phyloP scores from a whole-genome alignment of 1,140 invertebrate species.

The Neoseiulus cucumeris region DNA sequence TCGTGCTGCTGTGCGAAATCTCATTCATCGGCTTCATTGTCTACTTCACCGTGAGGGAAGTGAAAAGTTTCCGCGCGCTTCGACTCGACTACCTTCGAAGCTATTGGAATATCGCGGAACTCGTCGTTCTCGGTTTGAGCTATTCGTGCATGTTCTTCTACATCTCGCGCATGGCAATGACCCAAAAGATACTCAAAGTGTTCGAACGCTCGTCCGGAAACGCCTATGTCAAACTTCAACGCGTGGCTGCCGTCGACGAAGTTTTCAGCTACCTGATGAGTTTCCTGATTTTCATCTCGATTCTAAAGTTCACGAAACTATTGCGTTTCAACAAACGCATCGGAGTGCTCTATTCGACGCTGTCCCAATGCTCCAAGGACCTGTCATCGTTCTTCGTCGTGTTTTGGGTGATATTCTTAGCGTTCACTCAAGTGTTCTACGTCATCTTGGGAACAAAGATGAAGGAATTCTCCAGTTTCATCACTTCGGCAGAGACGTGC shows the following conservation, averaged over 20 bases:
- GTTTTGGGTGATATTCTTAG: slow-evolving; percentile 26
- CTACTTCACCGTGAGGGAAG: slow-evolving; percentile 32
- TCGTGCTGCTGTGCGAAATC: slow-evolving; percentile 27
- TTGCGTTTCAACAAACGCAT: slow-evolving; percentile 31
- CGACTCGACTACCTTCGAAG: slow-evolving; percentile 28
- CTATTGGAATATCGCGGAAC: slow-evolving; percentile 33
- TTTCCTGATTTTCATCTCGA: slow-evolving; percentile 31
- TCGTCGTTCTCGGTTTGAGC: slow-evolving; percentile 27
- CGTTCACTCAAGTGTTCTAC: slow-evolving; percentile 33
- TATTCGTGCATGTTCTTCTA: slow-evolving; percentile 31
- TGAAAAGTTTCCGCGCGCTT: slow-evolving; percentile 23
- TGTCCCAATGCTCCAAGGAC: slow-evolving; percentile 27
- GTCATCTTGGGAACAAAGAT: slow-evolving; percentile 30
- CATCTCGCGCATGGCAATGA: slow-evolving; percentile 29
- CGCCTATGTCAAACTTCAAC: slow-evolving; percentile 34
- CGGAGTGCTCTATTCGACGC: slow-evolving; percentile 25
- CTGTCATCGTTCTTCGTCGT: slow-evolving; percentile 27
- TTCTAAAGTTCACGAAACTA: slow-evolving; percentile 33
- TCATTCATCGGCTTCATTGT: slow-evolving; percentile 30
- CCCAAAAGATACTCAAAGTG: slow-evolving; percentile 26
- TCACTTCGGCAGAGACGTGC: slow-evolving; percentile 31
- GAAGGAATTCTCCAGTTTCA: slow-evolving; percentile 30
- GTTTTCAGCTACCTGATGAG: slow-evolving; percentile 30
- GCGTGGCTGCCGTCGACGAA: slow-evolving; percentile 32
- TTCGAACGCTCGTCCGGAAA: slow-evolving; percentile 28